Percentiles rank a stretch among this genome's conserved stretches.
These are phyloP conservation scores for Apteryx owenii DNA, from an alignment of 2,113 vertebrate species.

Conservation along the genomic window DNA sequence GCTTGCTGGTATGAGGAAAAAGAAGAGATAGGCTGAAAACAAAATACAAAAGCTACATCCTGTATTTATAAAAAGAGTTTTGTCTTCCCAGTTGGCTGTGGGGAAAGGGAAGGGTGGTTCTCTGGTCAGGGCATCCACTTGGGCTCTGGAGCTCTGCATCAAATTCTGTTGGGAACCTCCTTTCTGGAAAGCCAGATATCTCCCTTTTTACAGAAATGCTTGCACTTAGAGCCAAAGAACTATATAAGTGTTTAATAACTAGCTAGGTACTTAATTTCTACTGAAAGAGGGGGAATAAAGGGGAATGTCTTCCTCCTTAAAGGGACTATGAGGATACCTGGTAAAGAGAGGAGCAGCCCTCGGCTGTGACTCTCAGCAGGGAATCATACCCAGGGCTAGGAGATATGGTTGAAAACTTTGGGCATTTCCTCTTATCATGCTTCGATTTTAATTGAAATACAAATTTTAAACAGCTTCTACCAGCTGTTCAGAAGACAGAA, in stretches of 20 bases:
- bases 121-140: not conserved
- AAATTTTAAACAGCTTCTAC: not conserved
- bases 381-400: not conserved
- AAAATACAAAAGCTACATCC: not conserved
- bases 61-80: not conserved
- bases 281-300: not conserved
- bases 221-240: not conserved
- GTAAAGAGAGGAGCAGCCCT: not conserved
- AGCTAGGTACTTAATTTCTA: not conserved
- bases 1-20: not conserved
- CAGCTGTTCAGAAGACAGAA: not conserved
- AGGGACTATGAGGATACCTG: not conserved
- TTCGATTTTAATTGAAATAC: not conserved
- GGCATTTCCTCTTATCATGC: not conserved
- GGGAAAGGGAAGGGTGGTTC: not conserved
- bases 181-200: not conserved
- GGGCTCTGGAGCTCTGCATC: not conserved
- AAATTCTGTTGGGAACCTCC: not conserved
- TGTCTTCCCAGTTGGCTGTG: not conserved
- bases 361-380: not conserved
- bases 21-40: not conserved
- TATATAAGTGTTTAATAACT: not conserved
- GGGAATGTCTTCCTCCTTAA: not conserved
- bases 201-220: not conserved
- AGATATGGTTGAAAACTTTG: not conserved